phyloP scores from a whole-genome alignment of 1,140 invertebrate species.

The Phthorimaea operculella region DNA sequence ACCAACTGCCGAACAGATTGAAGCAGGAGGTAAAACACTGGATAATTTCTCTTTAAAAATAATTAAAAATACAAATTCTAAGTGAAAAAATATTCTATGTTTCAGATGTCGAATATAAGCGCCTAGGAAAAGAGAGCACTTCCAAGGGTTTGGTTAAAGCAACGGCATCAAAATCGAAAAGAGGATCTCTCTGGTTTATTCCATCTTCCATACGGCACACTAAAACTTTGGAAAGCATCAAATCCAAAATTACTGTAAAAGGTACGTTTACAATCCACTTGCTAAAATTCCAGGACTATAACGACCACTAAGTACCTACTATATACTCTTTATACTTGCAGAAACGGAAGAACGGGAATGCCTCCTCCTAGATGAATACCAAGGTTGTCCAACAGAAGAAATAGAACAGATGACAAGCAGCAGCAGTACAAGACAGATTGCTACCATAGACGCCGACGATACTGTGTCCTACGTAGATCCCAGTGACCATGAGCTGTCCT shows the following conservation, averaged over 20 bases:
- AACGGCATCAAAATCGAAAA: slow-evolving; percentile 40
- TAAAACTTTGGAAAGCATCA: slow-evolving; percentile 60
- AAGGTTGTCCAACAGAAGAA: slow-evolving; percentile 49
- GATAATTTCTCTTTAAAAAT: no score
- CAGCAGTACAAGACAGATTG: slow-evolving; percentile 38
- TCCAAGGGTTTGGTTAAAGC: slow-evolving; percentile 32
- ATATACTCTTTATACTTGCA: slow-evolving; percentile 17
- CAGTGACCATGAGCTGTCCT: slow-evolving; percentile 54
- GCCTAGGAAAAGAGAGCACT: slow-evolving; percentile 38
- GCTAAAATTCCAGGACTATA: neutral
- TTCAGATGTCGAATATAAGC: slow-evolving; percentile 59
- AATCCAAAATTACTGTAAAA: slow-evolving; percentile 56
- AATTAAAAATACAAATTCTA: no score
- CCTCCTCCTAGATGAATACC: slow-evolving; percentile 66
- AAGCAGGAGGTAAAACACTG: slow-evolving; percentile 42
- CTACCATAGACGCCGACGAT: slow-evolving; percentile 50
- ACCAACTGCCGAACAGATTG: slow-evolving; percentile 55
- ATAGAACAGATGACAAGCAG: slow-evolving; percentile 37
- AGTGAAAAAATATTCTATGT: slow-evolving; percentile 11
- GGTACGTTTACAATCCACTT: slow-evolving; percentile 21
- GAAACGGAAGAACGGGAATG: slow-evolving; percentile 66
- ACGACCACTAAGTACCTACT: no score
- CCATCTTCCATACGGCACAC: slow-evolving; percentile 56
- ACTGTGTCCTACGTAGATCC: slow-evolving; percentile 45
- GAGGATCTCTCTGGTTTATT: slow-evolving; percentile 50